Conservation (phyloP, 2,888 invertebrate species). For the Nasonovia ribisnigri region DNA sequence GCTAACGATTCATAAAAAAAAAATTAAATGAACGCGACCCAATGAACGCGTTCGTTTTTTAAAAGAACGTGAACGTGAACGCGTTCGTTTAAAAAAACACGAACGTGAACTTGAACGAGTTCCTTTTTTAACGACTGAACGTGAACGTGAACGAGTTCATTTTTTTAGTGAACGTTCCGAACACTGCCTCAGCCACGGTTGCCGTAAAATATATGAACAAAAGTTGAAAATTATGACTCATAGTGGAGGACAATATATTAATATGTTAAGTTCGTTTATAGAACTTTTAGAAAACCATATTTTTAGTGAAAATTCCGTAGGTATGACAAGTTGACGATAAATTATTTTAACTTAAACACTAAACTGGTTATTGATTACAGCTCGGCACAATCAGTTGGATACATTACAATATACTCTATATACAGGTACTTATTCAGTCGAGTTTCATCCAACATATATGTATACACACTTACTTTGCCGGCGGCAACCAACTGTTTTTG, state of each 20-base stretch:
- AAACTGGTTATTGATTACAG: not conserved
- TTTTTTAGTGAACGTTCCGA: too few relatives aligned
- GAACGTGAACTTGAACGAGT: too few relatives aligned
- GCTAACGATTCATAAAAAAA: too few relatives aligned
- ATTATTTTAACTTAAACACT: too few relatives aligned
- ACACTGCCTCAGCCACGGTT: too few relatives aligned
- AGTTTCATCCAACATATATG: not conserved
- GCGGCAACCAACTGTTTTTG: slow-evolving; percentile 19
- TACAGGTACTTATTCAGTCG: not conserved
- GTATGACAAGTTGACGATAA: not conserved
- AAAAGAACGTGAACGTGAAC: too few relatives aligned
- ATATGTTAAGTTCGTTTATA: not conserved
- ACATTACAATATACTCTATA: not conserved
- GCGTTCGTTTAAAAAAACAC: too few relatives aligned
- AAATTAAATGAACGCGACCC: too few relatives aligned
- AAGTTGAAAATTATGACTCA: not conserved
- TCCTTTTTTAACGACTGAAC: too few relatives aligned
- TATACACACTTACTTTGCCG: slow-evolving; percentile 4
- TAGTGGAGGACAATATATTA: not conserved
- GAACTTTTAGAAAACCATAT: not conserved
- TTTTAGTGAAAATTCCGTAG: not conserved
- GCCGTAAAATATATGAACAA: not conserved
- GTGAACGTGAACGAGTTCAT: too few relatives aligned
- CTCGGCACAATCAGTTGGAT: not conserved
- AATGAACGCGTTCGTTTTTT: too few relatives aligned